Percentiles rank a stretch among this genome's conserved stretches.
Evolutionary conservation across 2,888 invertebrate species (phyloP).

Genomic region (Ypsolopha sequella): DNA sequence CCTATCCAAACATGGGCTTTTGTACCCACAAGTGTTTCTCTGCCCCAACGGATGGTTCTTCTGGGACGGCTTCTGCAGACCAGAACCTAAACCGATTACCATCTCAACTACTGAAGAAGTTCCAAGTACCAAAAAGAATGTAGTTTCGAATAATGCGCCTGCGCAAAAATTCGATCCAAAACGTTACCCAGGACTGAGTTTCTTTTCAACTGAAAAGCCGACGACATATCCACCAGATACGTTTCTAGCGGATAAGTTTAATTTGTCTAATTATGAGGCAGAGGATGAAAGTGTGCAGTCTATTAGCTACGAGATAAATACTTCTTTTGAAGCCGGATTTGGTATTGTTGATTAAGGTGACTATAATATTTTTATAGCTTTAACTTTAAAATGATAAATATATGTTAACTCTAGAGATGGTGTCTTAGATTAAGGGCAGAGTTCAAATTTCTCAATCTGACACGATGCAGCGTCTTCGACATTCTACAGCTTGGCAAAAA

Average conservation of each 20-base stretch:
- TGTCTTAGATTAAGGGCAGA: too few relatives aligned
- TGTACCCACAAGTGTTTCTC: conserved; percentile 52
- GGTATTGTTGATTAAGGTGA: conserved; percentile 2
- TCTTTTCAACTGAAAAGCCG: conserved; percentile 49
- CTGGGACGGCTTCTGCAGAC: conserved; percentile 44
- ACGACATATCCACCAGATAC: conserved; percentile 41
- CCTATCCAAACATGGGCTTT: conserved; percentile 24
- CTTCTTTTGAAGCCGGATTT: conserved; percentile 31
- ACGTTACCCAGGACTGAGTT: background rate
- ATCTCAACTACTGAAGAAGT: background rate
- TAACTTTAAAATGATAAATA: too few relatives aligned
- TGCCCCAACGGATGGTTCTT: conserved; percentile 60
- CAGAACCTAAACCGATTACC: conserved; percentile 9
- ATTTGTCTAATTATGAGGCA: conserved; percentile 42
- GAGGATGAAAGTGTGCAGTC: conserved; percentile 27
- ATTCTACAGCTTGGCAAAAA: too few relatives aligned
- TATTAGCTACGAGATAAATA: conserved; percentile 22
- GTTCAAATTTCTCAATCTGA: too few relatives aligned
- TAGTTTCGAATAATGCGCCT: background rate
- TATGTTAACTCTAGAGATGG: too few relatives aligned
- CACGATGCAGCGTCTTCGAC: too few relatives aligned
- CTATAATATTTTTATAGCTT: too few relatives aligned
- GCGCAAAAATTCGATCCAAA: background rate
- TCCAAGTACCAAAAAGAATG: conserved; percentile 3
- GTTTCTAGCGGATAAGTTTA: conserved; percentile 54